Evolutionary conservation across 2,888 invertebrate species (phyloP).

Genomic region (Auanema sp.): DNA sequence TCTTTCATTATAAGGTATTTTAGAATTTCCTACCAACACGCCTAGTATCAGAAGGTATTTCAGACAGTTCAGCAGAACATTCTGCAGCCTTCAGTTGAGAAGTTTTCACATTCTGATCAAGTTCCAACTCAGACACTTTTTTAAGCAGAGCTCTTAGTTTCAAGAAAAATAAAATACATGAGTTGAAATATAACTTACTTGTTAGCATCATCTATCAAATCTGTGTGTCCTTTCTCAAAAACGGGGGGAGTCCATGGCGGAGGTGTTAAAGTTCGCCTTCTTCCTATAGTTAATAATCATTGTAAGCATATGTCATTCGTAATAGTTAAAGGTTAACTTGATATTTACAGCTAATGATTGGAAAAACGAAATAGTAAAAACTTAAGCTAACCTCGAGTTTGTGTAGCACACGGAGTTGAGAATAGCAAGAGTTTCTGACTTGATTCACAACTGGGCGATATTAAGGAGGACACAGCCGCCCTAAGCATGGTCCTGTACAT

Average conservation of each 20-base stretch:
- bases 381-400: conserved; percentile 13
- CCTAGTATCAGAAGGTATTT: conserved; percentile 25
- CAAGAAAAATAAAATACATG: not conserved
- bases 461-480: conserved; percentile 11
- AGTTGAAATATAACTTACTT: conserved; percentile 21
- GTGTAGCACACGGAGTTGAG: not conserved
- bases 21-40: conserved; percentile 19
- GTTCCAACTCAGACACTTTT: conserved; percentile 20
- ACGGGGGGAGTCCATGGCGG: conserved; percentile 49
- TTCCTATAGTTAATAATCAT: conserved; percentile 17
- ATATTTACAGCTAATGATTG: not conserved
- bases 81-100: not conserved
- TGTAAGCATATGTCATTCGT: not conserved
- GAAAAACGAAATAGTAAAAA: not conserved
- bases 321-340: not conserved
- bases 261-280: conserved; percentile 47
- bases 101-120: not conserved
- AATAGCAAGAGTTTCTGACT: conserved; percentile 4
- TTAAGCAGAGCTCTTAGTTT: conserved; percentile 28
- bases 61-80: conserved; percentile 17
- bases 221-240: conserved; percentile 23
- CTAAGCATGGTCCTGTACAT: conserved; percentile 13
- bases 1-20: not conserved
- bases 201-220: conserved; percentile 21
- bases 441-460: conserved; percentile 8